Percentiles rank a stretch among this genome's conserved stretches.
Evolutionary conservation across 2,888 invertebrate species (phyloP).

Genomic region (Conomelus anceps): DNA sequence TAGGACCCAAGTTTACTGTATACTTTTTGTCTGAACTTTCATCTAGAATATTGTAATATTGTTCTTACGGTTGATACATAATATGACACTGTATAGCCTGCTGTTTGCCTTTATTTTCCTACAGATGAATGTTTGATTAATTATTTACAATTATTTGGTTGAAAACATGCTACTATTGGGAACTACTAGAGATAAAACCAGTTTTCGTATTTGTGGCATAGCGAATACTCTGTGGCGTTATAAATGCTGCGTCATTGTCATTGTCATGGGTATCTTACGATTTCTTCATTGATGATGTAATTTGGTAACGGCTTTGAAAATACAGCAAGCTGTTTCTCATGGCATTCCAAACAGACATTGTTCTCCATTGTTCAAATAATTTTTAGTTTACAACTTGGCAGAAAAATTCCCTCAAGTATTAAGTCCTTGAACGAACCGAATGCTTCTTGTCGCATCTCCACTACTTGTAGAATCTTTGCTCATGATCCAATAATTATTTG

Average conservation of each 20-base stretch:
- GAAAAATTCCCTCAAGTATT: neutral
- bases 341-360: neutral
- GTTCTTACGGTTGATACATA: too few species aligned
- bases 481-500: too few species aligned
- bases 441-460: neutral
- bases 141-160: too few species aligned
- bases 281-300: neutral
- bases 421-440: neutral
- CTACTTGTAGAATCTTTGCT: neutral
- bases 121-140: too few species aligned
- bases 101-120: too few species aligned
- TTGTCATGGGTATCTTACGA: neutral
- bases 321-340: neutral
- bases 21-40: too few species aligned
- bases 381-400: neutral
- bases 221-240: neutral
- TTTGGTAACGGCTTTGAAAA: neutral
- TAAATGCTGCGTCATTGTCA: neutral
- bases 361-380: neutral
- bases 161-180: too few species aligned
- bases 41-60: too few species aligned
- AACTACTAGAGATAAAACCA: neutral
- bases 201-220: neutral
- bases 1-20: too few species aligned
- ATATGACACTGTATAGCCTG: too few species aligned